These are phyloP conservation scores for Catocala sponsa DNA, from an alignment of 2,888 invertebrate species.

Conservation along the genomic window DNA sequence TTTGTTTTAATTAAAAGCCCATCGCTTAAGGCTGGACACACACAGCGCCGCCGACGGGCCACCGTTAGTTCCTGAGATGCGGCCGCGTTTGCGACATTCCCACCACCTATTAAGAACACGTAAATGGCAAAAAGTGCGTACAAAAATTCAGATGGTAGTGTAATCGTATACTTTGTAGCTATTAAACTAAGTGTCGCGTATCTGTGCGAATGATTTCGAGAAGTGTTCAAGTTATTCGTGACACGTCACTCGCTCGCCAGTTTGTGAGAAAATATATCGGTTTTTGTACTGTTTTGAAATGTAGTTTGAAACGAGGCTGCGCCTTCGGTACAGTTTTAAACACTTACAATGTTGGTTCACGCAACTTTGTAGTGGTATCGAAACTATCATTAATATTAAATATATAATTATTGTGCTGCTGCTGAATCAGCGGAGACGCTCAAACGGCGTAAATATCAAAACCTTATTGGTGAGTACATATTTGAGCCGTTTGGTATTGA, in stretches of 20 bases:
- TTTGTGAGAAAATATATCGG: constrained; percentile 37
- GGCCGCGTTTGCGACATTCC: constrained; percentile 41
- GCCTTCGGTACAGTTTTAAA: constrained; percentile 10
- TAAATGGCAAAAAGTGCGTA: constrained; percentile 47
- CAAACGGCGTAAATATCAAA: no score
- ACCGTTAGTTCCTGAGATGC: constrained; percentile 52
- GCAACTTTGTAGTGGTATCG: no score
- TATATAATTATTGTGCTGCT: no score
- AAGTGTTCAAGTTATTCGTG: constrained; percentile 36
- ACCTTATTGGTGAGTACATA: no score
- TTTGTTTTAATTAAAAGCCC: constrained; percentile 65
- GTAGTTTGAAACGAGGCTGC: neutral
- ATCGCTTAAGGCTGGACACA: constrained; percentile 58
- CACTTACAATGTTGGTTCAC: neutral
- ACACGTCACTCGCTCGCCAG: constrained; percentile 14
- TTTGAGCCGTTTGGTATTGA: no score
- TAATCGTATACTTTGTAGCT: constrained; percentile 49
- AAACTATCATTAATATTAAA: no score
- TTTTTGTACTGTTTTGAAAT: constrained; percentile 19
- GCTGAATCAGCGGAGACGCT: no score
- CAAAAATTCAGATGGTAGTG: constrained; percentile 42
- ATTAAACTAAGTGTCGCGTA: constrained; percentile 51
- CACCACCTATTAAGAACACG: constrained; percentile 43
- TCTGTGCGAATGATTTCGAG: constrained; percentile 45
- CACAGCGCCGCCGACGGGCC: constrained; percentile 54